A percentile compares a stretch with the other conserved stretches of the same genome.
phyloP scores from a whole-genome alignment of 1,140 invertebrate genomes.

The Amphibalanus amphitrite region DNA sequence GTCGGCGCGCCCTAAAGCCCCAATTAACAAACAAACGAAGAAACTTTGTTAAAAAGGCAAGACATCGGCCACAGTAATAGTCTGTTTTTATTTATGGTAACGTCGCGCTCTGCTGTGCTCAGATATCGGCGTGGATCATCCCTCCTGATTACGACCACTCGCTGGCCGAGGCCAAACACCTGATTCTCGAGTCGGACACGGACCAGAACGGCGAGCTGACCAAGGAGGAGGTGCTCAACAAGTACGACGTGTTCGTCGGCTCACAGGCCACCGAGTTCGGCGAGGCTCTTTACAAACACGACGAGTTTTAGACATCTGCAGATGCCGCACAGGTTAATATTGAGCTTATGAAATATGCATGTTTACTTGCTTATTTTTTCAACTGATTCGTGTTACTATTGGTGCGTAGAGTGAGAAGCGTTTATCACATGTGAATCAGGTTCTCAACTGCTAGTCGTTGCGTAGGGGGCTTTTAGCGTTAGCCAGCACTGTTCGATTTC shows the following conservation, averaged over 20 bases:
- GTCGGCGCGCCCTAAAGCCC: too few species aligned
- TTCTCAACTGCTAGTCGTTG: neutral
- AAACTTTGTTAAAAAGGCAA: too few species aligned
- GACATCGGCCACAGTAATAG: too few species aligned
- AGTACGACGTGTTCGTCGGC: constrained; percentile 95
- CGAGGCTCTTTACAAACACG: constrained; percentile 80
- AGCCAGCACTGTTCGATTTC: neutral
- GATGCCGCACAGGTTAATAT: neutral
- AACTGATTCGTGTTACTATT: neutral
- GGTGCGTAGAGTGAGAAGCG: neutral
- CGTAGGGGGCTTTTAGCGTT: neutral
- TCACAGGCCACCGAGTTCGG: constrained; percentile 98
- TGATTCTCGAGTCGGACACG: constrained; percentile 83
- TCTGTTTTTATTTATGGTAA: too few species aligned
- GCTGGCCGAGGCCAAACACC: constrained; percentile 82
- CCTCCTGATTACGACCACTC: constrained; percentile 93
- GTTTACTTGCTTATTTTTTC: neutral
- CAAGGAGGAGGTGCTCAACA: constrained; percentile 79
- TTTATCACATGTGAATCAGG: neutral
- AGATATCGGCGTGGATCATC: constrained; percentile 56
- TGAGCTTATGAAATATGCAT: neutral
- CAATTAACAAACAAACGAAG: too few species aligned
- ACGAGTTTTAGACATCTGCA: constrained; percentile 35
- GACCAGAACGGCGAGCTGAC: constrained; percentile 79
- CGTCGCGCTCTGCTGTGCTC: too few species aligned